Base-by-base conservation (phyloP, 2,797 vertebrate genomes). In the Diplodus sargus region DNA sequence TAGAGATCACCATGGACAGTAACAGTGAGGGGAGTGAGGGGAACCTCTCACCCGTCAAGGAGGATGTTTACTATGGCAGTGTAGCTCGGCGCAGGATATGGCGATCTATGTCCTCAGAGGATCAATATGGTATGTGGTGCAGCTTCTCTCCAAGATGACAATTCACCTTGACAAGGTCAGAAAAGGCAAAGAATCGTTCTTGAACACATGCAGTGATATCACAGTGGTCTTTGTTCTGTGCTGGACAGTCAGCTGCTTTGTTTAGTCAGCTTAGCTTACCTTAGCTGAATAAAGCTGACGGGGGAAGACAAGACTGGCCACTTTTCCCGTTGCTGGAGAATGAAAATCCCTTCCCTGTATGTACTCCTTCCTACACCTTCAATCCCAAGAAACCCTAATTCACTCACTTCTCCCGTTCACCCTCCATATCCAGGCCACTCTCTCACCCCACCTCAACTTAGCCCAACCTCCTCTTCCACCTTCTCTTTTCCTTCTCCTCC, bases 1-100 rank as follows among this genome's bases (percentile, higher is more conserved):
- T 97, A 97, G 97, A 97, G 95, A 96, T 97, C 96, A 97, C 97
- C 95, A 95, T 97, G 96, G 97, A 98, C 95, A 96, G 97, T 97
- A 96, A 96, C 97, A 97, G 96, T 96, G 97, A 96, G 95, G 97
- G 96, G 95, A 96, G 96, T 96, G 96, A 97, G 96, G 96, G 96
- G 94, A 95, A 96, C 95, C 95, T 96, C 94, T 97, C 97, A 92
- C 96, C 96, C 88, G 90, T 94, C 94, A 96, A 96, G 96, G 96
- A 97, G 88, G 95, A 96, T 94, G 95, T 96, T 96, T 96, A 96
- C 96, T 97, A 96, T 97, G 94, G 95, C 95, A 96, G 96, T 96
- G 95, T 95, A 96, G 95, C 94, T 92, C 94, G 94, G 87, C 95
- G 94, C 93, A 93, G 95, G 96, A 97, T 95, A 93, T 97, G 96